phyloP scores from a whole-genome alignment of 2,888 invertebrate genomes.

The Xanthorhoe designata region DNA sequence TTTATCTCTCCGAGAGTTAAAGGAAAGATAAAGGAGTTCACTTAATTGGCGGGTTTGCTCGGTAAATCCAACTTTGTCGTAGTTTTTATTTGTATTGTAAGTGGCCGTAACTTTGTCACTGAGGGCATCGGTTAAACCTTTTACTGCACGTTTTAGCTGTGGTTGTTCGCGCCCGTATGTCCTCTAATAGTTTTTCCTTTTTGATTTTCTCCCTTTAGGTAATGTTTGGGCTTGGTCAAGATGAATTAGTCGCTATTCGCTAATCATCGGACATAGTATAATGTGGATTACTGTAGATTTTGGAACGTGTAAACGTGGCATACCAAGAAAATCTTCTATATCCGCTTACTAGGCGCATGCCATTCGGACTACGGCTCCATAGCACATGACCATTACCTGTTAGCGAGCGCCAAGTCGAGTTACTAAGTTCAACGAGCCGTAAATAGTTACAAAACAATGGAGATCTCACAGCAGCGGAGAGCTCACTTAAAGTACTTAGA shows the following conservation, averaged over 20 bases:
- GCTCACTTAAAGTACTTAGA: conserved; percentile 33
- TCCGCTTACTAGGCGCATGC: conserved; percentile 1
- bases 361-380: not conserved
- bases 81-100: conserved; percentile 56
- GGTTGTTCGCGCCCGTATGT: conserved; percentile 38
- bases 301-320: too few relatives aligned
- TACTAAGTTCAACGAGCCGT: conserved; percentile 37
- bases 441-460: conserved; percentile 42
- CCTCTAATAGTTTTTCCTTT: conserved; percentile 19
- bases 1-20: conserved; percentile 31
- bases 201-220: too few relatives aligned
- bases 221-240: too few relatives aligned
- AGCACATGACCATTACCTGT: conserved; percentile 14
- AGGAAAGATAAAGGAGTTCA: conserved; percentile 37
- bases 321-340: not conserved
- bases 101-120: conserved; percentile 50
- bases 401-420: conserved; percentile 16
- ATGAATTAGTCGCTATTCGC: too few relatives aligned
- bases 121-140: conserved; percentile 38
- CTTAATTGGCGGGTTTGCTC: conserved; percentile 57
- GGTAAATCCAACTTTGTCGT: conserved; percentile 53
- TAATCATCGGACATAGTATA: too few relatives aligned
- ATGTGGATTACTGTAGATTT: too few relatives aligned
- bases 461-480: conserved; percentile 38
- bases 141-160: conserved; percentile 35